Evolutionary conservation across 2,797 vertebrate genomes (phyloP), one percentile per base, ranked within the genome.

Genomic region (Acomys russatus): DNA sequence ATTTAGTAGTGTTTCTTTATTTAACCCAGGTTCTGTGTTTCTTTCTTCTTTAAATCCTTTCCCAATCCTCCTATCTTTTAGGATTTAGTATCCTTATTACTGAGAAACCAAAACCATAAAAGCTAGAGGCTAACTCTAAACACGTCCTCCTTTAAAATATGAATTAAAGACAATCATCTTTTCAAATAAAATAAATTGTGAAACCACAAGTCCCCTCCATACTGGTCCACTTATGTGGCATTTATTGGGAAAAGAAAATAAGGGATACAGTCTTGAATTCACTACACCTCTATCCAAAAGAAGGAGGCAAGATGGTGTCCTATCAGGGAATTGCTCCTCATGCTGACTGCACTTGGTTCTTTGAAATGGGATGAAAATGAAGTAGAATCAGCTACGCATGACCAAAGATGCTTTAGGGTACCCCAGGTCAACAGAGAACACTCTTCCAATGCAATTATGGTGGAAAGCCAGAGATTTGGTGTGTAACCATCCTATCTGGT

Each of bases 61-160:
- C 63, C 49, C 10, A 3, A 79, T 71, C 35, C 82, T 97, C 3
- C 0, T 74, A 85, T 82, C 61, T 86, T 76, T 80, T 95, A 87
- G 95, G 94, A 95, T 96, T 96, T 96, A 97, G 97, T 92, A 92
- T 97, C 97, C 96, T 96, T 88, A 93, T 95, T 91, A 87, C 35
- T 92, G 83, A 97, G 92, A 96, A 97, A 97, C 73, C 66, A 94
- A 97, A 98, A 90, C 88, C 85, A 87, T 70, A 38, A 97, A 97
- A 96, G 96, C 89, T 90, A 84, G 92, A 59, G 97, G 90, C 93
- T 97, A 96, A 88, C 61, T 78, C 35, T 88, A 95, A 95, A 93
- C 83, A 88, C 85, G 89, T 6, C 73, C 63, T 63, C 35, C 59
- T 92, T 78, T 78, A 86, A 71, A 73, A 0, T 90, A 64, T 70